Evolutionary conservation across 2,797 vertebrate genomes (phyloP).

Genomic region (Hippocampus kuda): DNA sequence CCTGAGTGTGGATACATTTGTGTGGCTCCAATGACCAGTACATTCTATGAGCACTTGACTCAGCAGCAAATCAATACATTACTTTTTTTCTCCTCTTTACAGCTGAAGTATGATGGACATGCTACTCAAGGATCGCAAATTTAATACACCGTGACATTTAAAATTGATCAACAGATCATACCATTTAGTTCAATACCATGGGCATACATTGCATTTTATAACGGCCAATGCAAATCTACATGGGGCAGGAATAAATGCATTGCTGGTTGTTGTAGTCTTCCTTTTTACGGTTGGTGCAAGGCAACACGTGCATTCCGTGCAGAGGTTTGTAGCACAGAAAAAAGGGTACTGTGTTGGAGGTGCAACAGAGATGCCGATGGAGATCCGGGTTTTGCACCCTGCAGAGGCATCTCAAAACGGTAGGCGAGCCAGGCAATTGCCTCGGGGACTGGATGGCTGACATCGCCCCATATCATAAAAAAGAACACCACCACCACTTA

Average conservation of each 20-base stretch:
- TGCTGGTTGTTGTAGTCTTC: background rate
- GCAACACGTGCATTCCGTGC: background rate
- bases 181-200: background rate
- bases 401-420: too few species aligned
- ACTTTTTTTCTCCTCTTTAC: background rate
- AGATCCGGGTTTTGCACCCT: too few species aligned
- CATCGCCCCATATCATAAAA: too few species aligned
- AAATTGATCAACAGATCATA: background rate
- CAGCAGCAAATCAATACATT: conserved; percentile 1
- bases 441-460: too few species aligned
- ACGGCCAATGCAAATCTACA: background rate
- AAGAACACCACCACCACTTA: too few species aligned
- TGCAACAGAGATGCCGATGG: too few species aligned
- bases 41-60: conserved; percentile 23
- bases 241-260: background rate
- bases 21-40: conserved; percentile 47
- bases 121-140: background rate
- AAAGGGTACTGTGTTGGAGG: too few species aligned
- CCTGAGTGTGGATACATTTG: conserved; percentile 52
- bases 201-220: background rate
- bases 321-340: background rate
- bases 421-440: too few species aligned
- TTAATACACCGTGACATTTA: background rate
- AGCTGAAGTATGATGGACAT: background rate
- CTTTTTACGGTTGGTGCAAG: background rate